Base-by-base conservation (phyloP, 2,797 vertebrate species). In the Aselliscus stoliczkanus region DNA sequence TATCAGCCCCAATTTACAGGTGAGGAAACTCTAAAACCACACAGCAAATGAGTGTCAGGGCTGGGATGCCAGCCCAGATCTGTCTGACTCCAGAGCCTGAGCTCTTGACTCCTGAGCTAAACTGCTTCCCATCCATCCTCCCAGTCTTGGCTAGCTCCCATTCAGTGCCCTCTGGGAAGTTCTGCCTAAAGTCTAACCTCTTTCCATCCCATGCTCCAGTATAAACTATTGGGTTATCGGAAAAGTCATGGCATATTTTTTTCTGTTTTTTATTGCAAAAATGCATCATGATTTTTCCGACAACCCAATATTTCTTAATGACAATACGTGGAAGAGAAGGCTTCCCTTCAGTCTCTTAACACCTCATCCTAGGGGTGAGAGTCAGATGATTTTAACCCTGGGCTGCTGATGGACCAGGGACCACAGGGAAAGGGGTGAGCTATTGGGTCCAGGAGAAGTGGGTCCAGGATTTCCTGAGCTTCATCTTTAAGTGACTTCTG, bases 151-250 rank as follows among this genome's bases (percentile, higher is more conserved):
- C 52, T 60, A 13, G 60, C 37, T 79, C 44, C 73, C 34, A 87
- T 56, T 69, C 73, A 64, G 54, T 58, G 80, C 25, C 52, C 21
- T 82, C 67, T 52, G 80, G 70, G 27, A 96, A 93, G 90, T 91
- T 77, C 97, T 95, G 18, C 83, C 79, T 84, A 8, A 79, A 88
- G 20, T 95, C 89, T 94, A 84, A 73, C 54, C 31, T 82, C 88
- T 93, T 80, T 27, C 82, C 20, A 56, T 18, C 23, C 50, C 31
- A 31, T 27, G 47, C 17, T 86, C 17, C 56, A 31, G 37, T 44
- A 70, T 69, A 37, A 79, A 79, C 39, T 70, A 69, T n/a, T n/a
- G n/a, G n/a, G n/a, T n/a, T n/a, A n/a, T n/a, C n/a, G n/a, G n/a
- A n/a, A n/a, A n/a, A n/a, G n/a, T n/a, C n/a, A n/a, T n/a, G n/a